phyloP scores from a whole-genome alignment of 2,888 invertebrate genomes.

The Fissipunctia ypsillon region DNA sequence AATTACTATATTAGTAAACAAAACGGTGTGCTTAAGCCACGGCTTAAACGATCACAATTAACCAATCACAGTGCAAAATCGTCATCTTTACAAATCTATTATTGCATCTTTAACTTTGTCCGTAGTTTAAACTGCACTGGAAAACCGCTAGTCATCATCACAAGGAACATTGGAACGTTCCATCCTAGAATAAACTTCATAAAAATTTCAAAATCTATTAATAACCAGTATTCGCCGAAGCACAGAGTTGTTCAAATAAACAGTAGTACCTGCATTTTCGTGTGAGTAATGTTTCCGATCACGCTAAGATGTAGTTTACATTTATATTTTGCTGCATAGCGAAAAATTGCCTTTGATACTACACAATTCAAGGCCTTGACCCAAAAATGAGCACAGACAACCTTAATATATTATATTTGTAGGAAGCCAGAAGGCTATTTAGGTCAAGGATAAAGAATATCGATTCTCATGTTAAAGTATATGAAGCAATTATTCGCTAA shows the following conservation, averaged over 20 bases:
- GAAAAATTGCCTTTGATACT: conserved; percentile 37
- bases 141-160: neutral
- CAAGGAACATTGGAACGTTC: conserved; percentile 25
- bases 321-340: conserved; percentile 30
- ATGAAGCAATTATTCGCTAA: conserved; percentile 29
- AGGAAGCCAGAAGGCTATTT: conserved; percentile 47
- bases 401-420: conserved; percentile 38
- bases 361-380: conserved; percentile 52
- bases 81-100: neutral
- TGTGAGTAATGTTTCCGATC: conserved; percentile 26
- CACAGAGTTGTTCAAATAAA: conserved; percentile 40
- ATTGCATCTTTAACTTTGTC: neutral
- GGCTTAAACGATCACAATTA: neutral
- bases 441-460: conserved; percentile 59
- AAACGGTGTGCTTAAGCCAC: neutral
- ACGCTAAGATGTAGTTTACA: conserved; percentile 21
- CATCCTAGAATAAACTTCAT: conserved; percentile 26
- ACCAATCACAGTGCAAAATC: neutral
- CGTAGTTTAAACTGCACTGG: neutral
- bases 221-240: conserved; percentile 35
- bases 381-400: conserved; percentile 42
- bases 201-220: conserved; percentile 41
- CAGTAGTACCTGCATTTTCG: conserved; percentile 11
- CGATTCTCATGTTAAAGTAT: conserved; percentile 40
- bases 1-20: neutral